Base-by-base conservation (phyloP, 1,140 invertebrate genomes). In the Coenobita brevimanus region DNA sequence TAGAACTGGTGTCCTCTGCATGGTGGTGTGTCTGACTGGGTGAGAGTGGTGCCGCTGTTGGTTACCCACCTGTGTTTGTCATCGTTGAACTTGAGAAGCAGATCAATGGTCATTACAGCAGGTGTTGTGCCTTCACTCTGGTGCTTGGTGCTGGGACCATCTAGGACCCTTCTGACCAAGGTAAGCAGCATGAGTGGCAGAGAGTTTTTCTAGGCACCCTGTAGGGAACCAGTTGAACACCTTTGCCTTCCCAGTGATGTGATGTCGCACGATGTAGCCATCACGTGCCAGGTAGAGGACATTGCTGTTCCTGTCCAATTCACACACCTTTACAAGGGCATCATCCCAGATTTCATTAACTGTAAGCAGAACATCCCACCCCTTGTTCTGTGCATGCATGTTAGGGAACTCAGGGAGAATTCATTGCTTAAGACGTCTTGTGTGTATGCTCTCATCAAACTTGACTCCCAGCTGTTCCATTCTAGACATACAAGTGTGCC, bases 81-180 rank as follows among this genome's bases (percentile, higher is more conserved):
- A 17, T 13, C 73, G 33, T 71, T 81, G 79, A 81, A 62, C n/a
- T 81, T 81, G 24, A 81, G 3, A 21, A 81, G 1, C 54, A 62
- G 54, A 1, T n/a, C 54, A 0, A 81, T 81, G 79, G 79, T 38
- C 10, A 81, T 1, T 3, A 27, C 57, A n/a, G 64, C 81, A 41
- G 57, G 81, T 10, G 13, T 46, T 50, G 75, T 46, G 41, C 27
- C 27, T n/a, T n/a, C n/a, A n/a, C n/a, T n/a, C n/a, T n/a, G n/a
- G n/a, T n/a, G n/a, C n/a, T n/a, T n/a, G n/a, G 17, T 78, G 33
- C 41, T 85, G 36, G 83, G 71, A 43, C 83, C 83, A n/a, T 85
- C 83, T n/a, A 85, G 46, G 24, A 57, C 33, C 69, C 50, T 85
- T 17, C 41, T 85, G n/a, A 85, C 46, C 54, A 78, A 36, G 27